These are phyloP conservation scores for Phodopus roborovskii DNA, from an alignment of 2,113 vertebrate genomes.

Conservation along the genomic window DNA sequence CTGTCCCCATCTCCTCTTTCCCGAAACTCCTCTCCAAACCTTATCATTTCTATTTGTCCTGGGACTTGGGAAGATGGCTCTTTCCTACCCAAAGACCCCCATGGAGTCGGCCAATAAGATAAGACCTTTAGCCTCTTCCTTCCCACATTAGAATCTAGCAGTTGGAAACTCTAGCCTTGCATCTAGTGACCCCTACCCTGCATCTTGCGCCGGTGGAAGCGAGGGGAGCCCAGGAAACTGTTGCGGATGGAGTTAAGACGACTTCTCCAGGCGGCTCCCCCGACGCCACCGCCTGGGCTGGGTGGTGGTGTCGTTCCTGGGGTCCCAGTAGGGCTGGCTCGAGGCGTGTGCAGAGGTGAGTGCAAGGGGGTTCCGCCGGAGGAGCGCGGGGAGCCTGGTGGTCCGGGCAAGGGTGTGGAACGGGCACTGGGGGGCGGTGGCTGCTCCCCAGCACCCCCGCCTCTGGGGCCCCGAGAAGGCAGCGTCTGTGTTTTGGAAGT, in stretches of 20 bases:
- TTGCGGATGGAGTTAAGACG: conserved; percentile 96
- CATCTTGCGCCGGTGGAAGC: conserved; percentile 95
- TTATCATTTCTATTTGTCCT: no score
- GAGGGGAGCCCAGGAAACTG: conserved; percentile 94
- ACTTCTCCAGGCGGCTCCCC: conserved; percentile 94
- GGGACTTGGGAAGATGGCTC: neutral
- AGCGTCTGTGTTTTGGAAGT: conserved; percentile 95
- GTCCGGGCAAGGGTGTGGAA: conserved; percentile 91
- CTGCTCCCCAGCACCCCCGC: conserved; percentile 88
- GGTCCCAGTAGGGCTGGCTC: conserved; percentile 89
- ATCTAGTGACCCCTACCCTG: conserved; percentile 86
- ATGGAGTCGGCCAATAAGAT: neutral
- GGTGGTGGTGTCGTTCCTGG: conserved; percentile 91
- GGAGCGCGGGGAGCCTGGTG: conserved; percentile 89
- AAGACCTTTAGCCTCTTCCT: neutral
- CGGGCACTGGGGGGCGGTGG: conserved; percentile 90
- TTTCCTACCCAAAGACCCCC: neutral
- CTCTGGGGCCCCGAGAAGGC: conserved; percentile 89
- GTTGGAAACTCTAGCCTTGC: neutral
- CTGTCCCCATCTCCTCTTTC: neutral
- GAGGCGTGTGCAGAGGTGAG: conserved; percentile 92
- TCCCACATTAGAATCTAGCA: neutral
- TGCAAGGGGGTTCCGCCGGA: conserved; percentile 87
- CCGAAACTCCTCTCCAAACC: neutral
- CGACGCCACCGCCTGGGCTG: conserved; percentile 92